Percentiles rank a stretch among this genome's conserved stretches.
phyloP scores from a whole-genome alignment of 2,888 invertebrate genomes.

The Pterostichus madidus region DNA sequence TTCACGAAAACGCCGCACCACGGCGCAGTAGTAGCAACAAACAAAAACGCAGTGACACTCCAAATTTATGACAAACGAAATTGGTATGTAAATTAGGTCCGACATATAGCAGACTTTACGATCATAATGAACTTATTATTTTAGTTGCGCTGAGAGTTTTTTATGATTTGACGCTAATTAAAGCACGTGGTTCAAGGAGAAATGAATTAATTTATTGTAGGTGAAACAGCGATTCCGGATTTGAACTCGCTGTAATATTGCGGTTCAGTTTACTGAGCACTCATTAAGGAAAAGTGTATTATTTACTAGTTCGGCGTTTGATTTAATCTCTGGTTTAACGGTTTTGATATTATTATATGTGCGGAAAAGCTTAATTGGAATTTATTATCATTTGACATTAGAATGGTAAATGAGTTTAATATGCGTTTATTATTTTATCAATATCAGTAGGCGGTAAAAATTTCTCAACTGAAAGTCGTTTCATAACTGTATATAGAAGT shows the following conservation, averaged over 20 bases:
- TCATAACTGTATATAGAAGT: slow-evolving; percentile 32
- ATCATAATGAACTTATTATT: slow-evolving; percentile 58
- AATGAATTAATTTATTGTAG: slow-evolving; percentile 36
- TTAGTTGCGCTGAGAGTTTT: slow-evolving; percentile 26
- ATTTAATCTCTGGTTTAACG: slow-evolving; percentile 37
- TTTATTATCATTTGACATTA: slow-evolving; percentile 48
- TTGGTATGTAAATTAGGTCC: slow-evolving; percentile 64
- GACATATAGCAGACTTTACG: slow-evolving; percentile 33
- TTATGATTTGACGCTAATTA: slow-evolving; percentile 35
- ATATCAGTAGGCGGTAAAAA: slow-evolving; percentile 30
- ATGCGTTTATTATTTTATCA: slow-evolving; percentile 37
- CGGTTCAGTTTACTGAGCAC: slow-evolving; percentile 18
- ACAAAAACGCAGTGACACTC: slow-evolving; percentile 31
- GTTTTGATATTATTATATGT: slow-evolving; percentile 47
- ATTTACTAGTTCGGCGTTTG: slow-evolving; percentile 32
- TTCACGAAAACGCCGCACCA: slow-evolving; percentile 31
- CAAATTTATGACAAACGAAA: slow-evolving; percentile 63
- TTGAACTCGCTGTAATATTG: slow-evolving; percentile 4
- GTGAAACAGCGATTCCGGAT: slow-evolving; percentile 38
- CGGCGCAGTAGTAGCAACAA: slow-evolving; percentile 7
- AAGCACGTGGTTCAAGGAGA: slow-evolving; percentile 35
- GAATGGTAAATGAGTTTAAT: slow-evolving; percentile 44
- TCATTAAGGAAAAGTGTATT: slow-evolving; percentile 35
- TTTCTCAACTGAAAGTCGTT: slow-evolving; percentile 27
- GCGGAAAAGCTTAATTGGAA: slow-evolving; percentile 46